Percentiles rank a stretch among this genome's conserved stretches.
Evolutionary conservation across 2,113 vertebrate genomes (phyloP).

Genomic region (Paraplagusia blochii): DNA sequence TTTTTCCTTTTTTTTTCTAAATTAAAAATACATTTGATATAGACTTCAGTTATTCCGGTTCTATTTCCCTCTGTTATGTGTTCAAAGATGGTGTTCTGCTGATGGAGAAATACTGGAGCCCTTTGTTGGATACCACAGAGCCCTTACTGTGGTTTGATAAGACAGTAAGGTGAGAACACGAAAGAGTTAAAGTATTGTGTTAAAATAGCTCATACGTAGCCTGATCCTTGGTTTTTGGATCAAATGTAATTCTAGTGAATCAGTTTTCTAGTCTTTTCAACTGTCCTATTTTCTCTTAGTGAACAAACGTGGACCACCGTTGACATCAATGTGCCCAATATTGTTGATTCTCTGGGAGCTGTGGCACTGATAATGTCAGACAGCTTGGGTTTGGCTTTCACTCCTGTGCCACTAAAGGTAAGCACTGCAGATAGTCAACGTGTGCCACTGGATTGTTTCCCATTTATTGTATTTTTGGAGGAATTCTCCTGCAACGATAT

Average conservation of each 20-base stretch:
- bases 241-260: neutral
- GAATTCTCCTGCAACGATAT: too few relatives aligned
- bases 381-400: conserved; percentile 75
- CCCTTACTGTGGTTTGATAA: conserved; percentile 82
- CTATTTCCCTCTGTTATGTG: neutral
- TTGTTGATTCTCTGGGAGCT: conserved; percentile 79
- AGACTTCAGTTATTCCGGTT: too few relatives aligned
- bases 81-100: neutral
- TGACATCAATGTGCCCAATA: conserved; percentile 79
- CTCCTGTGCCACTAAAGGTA: conserved; percentile 74
- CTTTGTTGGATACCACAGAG: conserved; percentile 72
- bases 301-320: conserved; percentile 57
- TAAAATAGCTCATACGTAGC: neutral
- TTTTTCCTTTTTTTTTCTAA: neutral
- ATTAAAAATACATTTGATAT: too few relatives aligned
- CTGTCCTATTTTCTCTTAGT: conserved; percentile 54
- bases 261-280: neutral
- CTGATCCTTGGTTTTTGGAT: too few relatives aligned
- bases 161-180: conserved; percentile 69
- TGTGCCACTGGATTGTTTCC: neutral
- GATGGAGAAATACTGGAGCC: conserved; percentile 34
- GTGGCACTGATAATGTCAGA: conserved; percentile 83
- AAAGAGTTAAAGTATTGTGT: neutral
- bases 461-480: neutral
- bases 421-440: neutral